Conservation (phyloP, 2,113 vertebrate genomes). For the Ammodytes dubius region DNA sequence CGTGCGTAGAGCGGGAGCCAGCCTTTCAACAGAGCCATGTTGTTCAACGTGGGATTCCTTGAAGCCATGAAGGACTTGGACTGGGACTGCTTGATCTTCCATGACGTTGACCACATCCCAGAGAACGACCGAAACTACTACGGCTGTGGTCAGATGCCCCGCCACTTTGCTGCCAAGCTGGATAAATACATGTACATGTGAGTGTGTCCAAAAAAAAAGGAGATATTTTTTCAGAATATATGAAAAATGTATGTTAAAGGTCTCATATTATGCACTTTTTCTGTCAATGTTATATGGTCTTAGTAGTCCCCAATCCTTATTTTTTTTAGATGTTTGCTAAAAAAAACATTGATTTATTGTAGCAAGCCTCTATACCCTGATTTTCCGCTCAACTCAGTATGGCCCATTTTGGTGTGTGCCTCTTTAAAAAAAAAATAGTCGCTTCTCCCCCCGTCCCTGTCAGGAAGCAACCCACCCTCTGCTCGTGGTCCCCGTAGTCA, state of each 20-base stretch:
- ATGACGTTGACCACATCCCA: constrained; percentile 96
- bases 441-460: too few species aligned
- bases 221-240: neutral
- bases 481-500: too few species aligned
- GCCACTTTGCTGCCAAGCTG: constrained; percentile 95
- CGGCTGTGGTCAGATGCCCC: constrained; percentile 95
- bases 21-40: constrained; percentile 98
- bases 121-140: constrained; percentile 97
- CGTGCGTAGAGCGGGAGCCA: constrained; percentile 90
- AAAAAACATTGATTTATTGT: too few species aligned
- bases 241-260: neutral
- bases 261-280: too few species aligned
- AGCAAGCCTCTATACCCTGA: too few species aligned
- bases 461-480: too few species aligned
- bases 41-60: constrained; percentile 95
- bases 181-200: constrained; percentile 99
- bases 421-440: too few species aligned
- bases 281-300: too few species aligned
- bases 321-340: too few species aligned
- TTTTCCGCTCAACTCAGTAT: too few species aligned
- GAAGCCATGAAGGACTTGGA: constrained; percentile 96
- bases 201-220: constrained; percentile 69
- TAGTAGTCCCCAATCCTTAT: too few species aligned
- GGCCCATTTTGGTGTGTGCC: too few species aligned
- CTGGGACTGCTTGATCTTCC: constrained; percentile 97